phyloP scores from a whole-genome alignment of 2,797 vertebrate species.

The Limnodromus scolopaceus region DNA sequence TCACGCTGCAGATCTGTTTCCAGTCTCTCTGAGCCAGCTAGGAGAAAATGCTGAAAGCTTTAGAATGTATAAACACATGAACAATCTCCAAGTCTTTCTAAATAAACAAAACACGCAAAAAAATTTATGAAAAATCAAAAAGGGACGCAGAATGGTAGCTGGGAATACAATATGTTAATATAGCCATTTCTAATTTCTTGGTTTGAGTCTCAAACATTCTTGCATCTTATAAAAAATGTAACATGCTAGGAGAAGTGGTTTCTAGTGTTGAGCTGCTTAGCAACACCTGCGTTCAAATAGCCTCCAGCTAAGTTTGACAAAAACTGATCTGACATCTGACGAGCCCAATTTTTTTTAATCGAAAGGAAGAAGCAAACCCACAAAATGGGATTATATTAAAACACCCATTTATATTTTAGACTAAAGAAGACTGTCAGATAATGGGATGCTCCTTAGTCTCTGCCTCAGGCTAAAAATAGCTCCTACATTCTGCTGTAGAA shows the following conservation, averaged over 20 bases:
- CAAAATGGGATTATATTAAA: conserved; percentile 16
- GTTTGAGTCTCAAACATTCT: not conserved
- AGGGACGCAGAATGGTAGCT: not conserved
- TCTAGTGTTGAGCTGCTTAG: conserved; percentile 13
- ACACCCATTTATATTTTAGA: not conserved
- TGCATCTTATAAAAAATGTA: conserved; percentile 10
- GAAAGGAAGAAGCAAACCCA: conserved; percentile 13
- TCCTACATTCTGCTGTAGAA: not conserved
- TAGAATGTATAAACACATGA: not conserved
- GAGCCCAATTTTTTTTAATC: not conserved
- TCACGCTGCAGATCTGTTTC: not conserved
- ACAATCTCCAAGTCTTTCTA: not conserved
- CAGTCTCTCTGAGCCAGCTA: not conserved
- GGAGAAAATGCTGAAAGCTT: not conserved
- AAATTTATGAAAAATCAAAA: not conserved
- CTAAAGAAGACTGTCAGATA: not conserved
- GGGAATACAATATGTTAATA: not conserved
- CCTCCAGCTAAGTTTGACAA: not conserved
- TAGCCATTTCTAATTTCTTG: not conserved
- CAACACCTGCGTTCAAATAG: conserved; percentile 28
- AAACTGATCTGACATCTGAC: conserved; percentile 16
- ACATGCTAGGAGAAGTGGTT: not conserved
- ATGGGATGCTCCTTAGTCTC: not conserved
- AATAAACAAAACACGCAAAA: not conserved
- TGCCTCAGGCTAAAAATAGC: conserved; percentile 23